Base-by-base conservation (phyloP, 64 coral and sea anemone species). In the Stylophora pistillata region DNA sequence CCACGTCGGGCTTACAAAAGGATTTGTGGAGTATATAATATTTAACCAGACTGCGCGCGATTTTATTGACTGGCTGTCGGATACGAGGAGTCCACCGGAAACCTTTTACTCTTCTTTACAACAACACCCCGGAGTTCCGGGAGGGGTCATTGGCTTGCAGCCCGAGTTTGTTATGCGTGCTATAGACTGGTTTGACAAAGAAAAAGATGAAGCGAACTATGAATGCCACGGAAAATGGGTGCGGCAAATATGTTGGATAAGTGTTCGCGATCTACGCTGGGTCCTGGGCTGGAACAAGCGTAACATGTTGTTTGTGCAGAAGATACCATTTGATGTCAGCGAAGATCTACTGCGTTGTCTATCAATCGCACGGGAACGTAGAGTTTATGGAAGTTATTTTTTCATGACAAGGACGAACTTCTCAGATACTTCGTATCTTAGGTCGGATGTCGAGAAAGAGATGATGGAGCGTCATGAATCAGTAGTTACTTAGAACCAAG, bases 91-190 rank as follows among this genome's bases (percentile, higher is more conserved):
- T 52, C 87, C 87, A 7, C 74, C 78, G 68, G 87, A 89, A 78
- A 76, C 58, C 10, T 78, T 89, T 21, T 89, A 68, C 76, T 74
- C 87, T 18, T 89, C 87, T 66, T 47, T 89, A 17, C 87, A 89
- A 27, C 74, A 76, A 12, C 76, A 89, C 21, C 87, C 87, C 30
- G 73, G 73, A 55, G 74, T 74, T 16, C 87, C 87, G 18, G 76
- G 76, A 0, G 87, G 87, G 30, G 34, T 78, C 33, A 33, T 63
- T 47, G 58, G 74, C 15, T 26, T 79, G 10, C 58, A 80, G 5
- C 87, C 87, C 0, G 21, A 30, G 12, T 78, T 47, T 13, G 80
- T 89, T 7, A 77, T 78, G 74, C 74, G 65, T 4, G 74, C 77
- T 5, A 68, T 89, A 1, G 41, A 74, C 2, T 89, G 87, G 87